Conservation (phyloP, 1,140 invertebrate species). For the Meloidogyne hapla region DNA sequence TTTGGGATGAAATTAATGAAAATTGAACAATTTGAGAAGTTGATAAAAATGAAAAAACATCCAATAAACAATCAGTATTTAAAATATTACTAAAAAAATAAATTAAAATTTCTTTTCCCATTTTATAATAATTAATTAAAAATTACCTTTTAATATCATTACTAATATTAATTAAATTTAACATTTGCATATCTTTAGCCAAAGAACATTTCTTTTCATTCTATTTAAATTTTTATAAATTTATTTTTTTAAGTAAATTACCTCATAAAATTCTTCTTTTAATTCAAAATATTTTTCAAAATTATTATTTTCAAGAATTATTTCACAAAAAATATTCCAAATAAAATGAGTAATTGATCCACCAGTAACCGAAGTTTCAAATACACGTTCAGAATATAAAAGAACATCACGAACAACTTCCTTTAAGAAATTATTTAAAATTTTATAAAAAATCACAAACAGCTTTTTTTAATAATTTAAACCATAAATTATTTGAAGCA, state of each 20-base stretch:
- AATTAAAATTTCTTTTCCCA: too few relatives aligned
- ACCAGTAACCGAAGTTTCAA: slow-evolving; percentile 10
- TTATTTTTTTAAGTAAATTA: not conserved
- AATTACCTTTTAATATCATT: not conserved
- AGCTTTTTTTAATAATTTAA: not conserved
- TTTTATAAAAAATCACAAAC: not conserved
- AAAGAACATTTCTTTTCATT: not conserved
- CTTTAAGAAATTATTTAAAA: not conserved
- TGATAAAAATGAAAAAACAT: not conserved
- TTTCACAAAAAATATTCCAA: slow-evolving; percentile 15
- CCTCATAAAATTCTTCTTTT: not conserved
- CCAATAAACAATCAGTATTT: not conserved
- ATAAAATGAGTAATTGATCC: not conserved
- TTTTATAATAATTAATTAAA: too few relatives aligned
- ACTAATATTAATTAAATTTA: not conserved
- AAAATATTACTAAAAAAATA: not conserved
- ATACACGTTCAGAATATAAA: slow-evolving; percentile 8
- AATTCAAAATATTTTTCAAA: not conserved
- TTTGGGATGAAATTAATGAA: not conserved
- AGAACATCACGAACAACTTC: not conserved
- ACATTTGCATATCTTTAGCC: not conserved
- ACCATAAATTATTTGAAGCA: not conserved
- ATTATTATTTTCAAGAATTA: not conserved
- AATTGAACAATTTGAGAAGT: not conserved
- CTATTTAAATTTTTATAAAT: not conserved